Conservation (phyloP, 2,113 vertebrate species). For the Aphelocoma coerulescens region DNA sequence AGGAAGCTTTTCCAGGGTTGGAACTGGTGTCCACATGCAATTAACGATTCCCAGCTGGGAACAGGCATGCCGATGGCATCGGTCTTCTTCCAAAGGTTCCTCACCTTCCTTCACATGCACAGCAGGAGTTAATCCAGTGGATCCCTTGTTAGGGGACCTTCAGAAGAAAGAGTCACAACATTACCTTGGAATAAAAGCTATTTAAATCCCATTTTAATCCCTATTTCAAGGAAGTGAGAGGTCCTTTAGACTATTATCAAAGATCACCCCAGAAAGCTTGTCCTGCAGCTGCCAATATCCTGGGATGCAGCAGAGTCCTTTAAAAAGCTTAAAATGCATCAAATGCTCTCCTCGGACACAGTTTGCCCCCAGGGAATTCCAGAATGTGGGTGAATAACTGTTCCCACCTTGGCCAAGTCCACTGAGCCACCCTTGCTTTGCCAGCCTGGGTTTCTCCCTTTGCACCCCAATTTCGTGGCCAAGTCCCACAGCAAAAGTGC, state of each 20-base stretch:
- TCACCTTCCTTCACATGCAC: slow-evolving; percentile 63
- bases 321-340: neutral
- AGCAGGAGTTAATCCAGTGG: neutral
- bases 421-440: neutral
- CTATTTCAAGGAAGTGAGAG: neutral
- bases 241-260: too few relatives aligned
- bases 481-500: neutral
- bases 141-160: slow-evolving; percentile 30
- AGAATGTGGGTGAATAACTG: neutral
- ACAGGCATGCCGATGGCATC: neutral
- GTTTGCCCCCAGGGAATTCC: neutral
- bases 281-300: neutral
- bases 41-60: neutral
- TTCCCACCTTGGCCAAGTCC: neutral
- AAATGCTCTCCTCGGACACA: neutral
- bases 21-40: neutral
- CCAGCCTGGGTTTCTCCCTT: neutral
- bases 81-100: neutral
- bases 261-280: neutral
- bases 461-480: neutral
- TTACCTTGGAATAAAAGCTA: neutral
- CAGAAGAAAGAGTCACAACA: neutral
- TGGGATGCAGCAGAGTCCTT: neutral
- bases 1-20: neutral
- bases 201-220: neutral